Conservation (phyloP, 2,113 vertebrate genomes). For the Oxygymnocypris stewartii region DNA sequence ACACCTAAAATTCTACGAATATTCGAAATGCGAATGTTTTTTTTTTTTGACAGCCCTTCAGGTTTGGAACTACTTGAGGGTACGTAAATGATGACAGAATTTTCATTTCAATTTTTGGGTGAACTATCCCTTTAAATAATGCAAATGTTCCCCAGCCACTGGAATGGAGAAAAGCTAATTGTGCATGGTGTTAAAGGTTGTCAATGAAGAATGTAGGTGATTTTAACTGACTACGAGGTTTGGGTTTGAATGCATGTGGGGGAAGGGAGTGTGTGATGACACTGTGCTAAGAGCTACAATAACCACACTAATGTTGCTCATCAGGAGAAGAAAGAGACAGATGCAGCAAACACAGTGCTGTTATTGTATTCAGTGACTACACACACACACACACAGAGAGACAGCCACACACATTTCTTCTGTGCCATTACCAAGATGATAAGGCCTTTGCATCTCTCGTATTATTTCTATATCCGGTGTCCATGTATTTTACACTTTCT, state of each 20-base stretch:
- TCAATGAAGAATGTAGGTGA: background rate
- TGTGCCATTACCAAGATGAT: background rate
- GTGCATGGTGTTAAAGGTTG: background rate
- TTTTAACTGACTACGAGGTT: background rate
- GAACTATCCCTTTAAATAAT: no score
- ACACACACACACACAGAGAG: slow-evolving; percentile 5
- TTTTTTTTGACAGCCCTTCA: no score
- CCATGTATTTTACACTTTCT: background rate
- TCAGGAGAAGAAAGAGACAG: slow-evolving; percentile 33
- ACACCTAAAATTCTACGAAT: no score
- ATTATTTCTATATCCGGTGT: background rate
- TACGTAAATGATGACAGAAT: no score
- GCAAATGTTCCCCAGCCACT: background rate
- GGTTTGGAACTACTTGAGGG: no score
- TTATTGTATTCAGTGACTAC: slow-evolving; percentile 57
- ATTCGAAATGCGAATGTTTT: no score
- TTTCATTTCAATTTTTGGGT: no score
- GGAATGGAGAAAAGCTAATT: background rate
- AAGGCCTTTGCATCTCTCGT: background rate
- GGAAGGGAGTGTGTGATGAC: slow-evolving; percentile 9
- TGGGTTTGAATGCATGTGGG: background rate
- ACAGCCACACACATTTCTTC: background rate
- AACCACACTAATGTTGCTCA: slow-evolving; percentile 54
- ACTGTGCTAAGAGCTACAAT: slow-evolving; percentile 49
- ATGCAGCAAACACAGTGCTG: slow-evolving; percentile 57